Evolutionary conservation across 2,797 vertebrate species (phyloP), one percentile per base, ranked within the genome.

Genomic region (Sebastes diaconus): DNA sequence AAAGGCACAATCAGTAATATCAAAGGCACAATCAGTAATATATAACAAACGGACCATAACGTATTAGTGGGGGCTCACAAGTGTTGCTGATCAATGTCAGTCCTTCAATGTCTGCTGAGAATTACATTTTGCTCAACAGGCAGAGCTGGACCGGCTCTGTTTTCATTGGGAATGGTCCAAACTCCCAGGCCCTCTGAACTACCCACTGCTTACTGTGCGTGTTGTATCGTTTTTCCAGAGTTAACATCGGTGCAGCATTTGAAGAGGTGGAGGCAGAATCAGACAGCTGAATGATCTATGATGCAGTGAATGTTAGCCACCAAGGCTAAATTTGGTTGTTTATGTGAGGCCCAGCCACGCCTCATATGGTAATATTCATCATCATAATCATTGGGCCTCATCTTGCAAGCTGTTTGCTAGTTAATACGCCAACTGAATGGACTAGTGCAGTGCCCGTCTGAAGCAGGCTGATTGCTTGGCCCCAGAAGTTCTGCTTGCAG

Each of bases 101-200:
- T 58, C 25, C 54, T 13, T 77, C 60, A 76, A 2, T 46, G 24
- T 70, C 32, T 73, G 68, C 60, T 61, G 27, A 76, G 42, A 84
- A 73, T 57, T 73, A 3, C 10, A 10, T 77, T 60, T 77, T 66
- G 14, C 69, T 29, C 8, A 63, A 80, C 63, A 68, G 76, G 69
- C 67, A 77, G 58, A 82, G 24, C 13, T 65, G 60, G 61, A 42
- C 3, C 1, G 0, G 22, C 71, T 75, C 20, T 75, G 58, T 80
- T 73, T 72, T 57, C 12, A 27, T 50, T 69, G 77, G 63, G 65
- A 68, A 50, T 29, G 18, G 54, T 73, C 70, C 75, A 79, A 81
- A 68, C 57, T 68, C 32, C 27, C 57, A 65, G n/a, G 60, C 20
- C 30, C 34, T 59, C 63, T 79, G 34, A 79, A 77, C 25, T 65